Evolutionary conservation across 2,113 vertebrate species (phyloP).

Genomic region (Heliornis fulica): DNA sequence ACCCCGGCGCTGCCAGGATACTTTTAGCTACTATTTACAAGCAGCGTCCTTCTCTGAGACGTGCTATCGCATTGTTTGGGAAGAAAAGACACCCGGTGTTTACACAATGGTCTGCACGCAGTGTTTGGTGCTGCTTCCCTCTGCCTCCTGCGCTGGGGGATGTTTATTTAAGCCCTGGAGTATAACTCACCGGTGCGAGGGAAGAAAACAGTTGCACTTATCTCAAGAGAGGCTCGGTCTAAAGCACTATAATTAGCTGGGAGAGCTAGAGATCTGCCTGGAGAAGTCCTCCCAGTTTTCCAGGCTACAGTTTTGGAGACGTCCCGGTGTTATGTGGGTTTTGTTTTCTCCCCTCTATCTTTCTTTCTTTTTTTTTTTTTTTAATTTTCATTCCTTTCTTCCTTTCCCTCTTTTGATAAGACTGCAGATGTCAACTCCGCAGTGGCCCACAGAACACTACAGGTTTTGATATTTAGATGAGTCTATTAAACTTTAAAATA

Average conservation of each 20-base stretch:
- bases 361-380: background rate
- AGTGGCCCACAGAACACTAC: background rate
- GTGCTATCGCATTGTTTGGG: constrained; percentile 22
- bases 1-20: background rate
- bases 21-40: constrained; percentile 47
- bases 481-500: constrained; percentile 62
- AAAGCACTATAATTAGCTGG: constrained; percentile 50
- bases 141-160: background rate
- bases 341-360: background rate
- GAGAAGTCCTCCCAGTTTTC: constrained; percentile 7
- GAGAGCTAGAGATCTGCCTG: background rate
- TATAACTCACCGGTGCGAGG: background rate
- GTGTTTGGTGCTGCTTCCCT: background rate
- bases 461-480: constrained; percentile 62
- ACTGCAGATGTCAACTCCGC: background rate
- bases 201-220: constrained; percentile 19
- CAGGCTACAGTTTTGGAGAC: background rate
- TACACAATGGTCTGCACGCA: background rate
- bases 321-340: background rate
- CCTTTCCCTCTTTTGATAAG: background rate
- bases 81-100: constrained; percentile 4
- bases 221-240: constrained; percentile 16
- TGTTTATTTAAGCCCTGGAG: background rate
- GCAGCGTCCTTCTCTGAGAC: constrained; percentile 54
- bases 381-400: background rate